phyloP scores from a whole-genome alignment of 2,888 invertebrate species.

The Patella pellucida region DNA sequence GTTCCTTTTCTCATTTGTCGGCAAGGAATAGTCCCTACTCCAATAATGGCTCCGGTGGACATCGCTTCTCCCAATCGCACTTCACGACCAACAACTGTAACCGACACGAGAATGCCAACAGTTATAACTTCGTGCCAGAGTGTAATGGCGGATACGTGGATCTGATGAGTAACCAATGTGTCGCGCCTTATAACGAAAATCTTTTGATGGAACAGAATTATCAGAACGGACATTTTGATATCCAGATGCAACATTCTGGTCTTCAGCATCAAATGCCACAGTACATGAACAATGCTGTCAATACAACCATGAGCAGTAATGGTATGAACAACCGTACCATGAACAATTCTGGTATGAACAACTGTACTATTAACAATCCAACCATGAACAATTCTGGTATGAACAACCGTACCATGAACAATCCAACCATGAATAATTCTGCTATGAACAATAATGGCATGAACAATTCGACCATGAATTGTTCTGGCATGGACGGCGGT shows the following conservation, averaged over 20 bases:
- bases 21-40: conserved; percentile 65
- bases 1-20: conserved; percentile 67
- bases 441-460: conserved; percentile 15
- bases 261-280: conserved; percentile 11
- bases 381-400: conserved; percentile 12
- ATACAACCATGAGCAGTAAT: conserved; percentile 15
- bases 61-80: conserved; percentile 32
- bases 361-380: conserved; percentile 13
- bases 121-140: conserved; percentile 37
- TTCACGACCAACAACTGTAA: conserved; percentile 32
- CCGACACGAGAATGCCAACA: conserved; percentile 50
- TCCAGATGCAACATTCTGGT: conserved; percentile 10
- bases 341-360: conserved; percentile 16
- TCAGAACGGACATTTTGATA: conserved; percentile 26
- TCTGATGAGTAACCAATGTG: conserved; percentile 60
- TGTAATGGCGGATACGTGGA: conserved; percentile 47
- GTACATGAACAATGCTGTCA: conserved; percentile 7
- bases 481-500: conserved; percentile 10
- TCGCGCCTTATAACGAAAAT: conserved; percentile 61
- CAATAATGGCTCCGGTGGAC: conserved; percentile 58
- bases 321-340: conserved; percentile 5
- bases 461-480: conserved; percentile 15
- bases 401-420: conserved; percentile 15
- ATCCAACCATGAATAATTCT: conserved; percentile 8
- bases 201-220: conserved; percentile 58